These are phyloP conservation scores for Atherix ibis DNA, from an alignment of 2,888 invertebrate species.

Conservation along the genomic window DNA sequence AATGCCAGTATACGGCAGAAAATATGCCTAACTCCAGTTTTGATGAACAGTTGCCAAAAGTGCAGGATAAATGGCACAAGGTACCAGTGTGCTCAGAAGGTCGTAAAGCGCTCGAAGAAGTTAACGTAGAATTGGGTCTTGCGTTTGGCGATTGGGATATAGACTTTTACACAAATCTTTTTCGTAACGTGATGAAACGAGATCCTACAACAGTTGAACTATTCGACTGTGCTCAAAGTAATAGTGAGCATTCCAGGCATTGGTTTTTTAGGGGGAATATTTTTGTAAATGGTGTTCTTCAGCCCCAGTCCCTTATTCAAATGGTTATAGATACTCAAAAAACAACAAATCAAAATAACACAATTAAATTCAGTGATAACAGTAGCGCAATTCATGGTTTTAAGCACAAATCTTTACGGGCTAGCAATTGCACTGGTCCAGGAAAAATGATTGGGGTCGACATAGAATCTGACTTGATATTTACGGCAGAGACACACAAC, in stretches of 20 bases:
- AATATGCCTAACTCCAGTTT: constrained; percentile 50
- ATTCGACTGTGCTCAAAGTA: constrained; percentile 95
- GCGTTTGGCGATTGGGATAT: constrained; percentile 90
- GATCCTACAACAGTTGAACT: constrained; percentile 96
- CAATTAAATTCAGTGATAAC: constrained; percentile 94
- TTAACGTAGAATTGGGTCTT: constrained; percentile 65
- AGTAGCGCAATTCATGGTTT: constrained; percentile 88
- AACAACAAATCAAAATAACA: constrained; percentile 76
- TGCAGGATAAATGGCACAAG: constrained; percentile 63
- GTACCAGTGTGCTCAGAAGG: constrained; percentile 71
- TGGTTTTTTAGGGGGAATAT: constrained; percentile 96
- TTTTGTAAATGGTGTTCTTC: constrained; percentile 59
- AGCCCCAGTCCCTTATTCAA: constrained; percentile 71
- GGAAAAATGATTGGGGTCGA: constrained; percentile 42
- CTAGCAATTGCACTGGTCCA: constrained; percentile 41
- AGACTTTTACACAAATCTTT: constrained; percentile 76
- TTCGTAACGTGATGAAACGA: constrained; percentile 62
- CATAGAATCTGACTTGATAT: constrained; percentile 72
- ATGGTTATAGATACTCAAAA: constrained; percentile 86
- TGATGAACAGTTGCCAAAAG: constrained; percentile 45
- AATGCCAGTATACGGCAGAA: constrained; percentile 60
- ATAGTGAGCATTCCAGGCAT: constrained; percentile 95
- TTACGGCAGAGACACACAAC: constrained; percentile 98
- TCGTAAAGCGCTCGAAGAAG: constrained; percentile 60
- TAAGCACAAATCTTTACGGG: constrained; percentile 49